phyloP scores from a whole-genome alignment of 2,888 invertebrate species.

The Pimpla rufipes region DNA sequence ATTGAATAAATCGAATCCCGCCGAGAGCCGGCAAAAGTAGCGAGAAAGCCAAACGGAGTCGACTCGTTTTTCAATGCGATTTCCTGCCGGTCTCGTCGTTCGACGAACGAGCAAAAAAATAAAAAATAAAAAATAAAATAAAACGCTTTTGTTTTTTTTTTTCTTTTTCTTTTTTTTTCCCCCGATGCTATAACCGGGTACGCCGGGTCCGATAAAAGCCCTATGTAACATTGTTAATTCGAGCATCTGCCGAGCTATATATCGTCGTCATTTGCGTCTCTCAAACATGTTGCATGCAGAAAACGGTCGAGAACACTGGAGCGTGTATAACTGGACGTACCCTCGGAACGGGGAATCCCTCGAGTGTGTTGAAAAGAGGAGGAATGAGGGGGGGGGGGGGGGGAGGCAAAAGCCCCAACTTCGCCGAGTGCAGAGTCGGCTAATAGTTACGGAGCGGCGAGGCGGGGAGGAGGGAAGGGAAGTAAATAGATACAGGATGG shows the following conservation, averaged over 20 bases:
- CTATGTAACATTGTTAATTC: constrained; percentile 25
- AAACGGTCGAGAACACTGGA: not conserved
- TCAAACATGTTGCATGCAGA: not conserved
- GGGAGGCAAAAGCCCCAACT: constrained; percentile 62
- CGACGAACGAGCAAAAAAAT: constrained; percentile 20
- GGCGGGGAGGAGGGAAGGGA: constrained; percentile 15
- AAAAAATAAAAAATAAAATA: no score
- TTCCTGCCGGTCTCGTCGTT: not conserved
- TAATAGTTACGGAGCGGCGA: constrained; percentile 69
- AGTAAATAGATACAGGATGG: constrained; percentile 72
- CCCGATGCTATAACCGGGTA: no score
- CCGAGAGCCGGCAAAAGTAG: not conserved
- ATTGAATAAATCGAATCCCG: constrained; percentile 25
- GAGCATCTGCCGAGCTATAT: constrained; percentile 13
- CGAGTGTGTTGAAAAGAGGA: constrained; percentile 34
- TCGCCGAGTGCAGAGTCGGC: constrained; percentile 64
- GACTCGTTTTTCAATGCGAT: constrained; percentile 13
- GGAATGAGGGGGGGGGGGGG: constrained; percentile 22
- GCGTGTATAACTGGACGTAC: not conserved
- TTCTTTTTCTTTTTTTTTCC: no score
- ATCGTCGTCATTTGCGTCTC: constrained; percentile 27
- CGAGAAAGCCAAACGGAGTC: constrained; percentile 16
- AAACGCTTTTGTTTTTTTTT: no score
- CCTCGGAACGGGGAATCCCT: not conserved
- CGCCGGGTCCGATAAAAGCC: not conserved